A percentile compares a stretch with the other conserved stretches of the same genome.
phyloP scores from a whole-genome alignment of 2,888 invertebrate species.

The Lumbricus terrestris region DNA sequence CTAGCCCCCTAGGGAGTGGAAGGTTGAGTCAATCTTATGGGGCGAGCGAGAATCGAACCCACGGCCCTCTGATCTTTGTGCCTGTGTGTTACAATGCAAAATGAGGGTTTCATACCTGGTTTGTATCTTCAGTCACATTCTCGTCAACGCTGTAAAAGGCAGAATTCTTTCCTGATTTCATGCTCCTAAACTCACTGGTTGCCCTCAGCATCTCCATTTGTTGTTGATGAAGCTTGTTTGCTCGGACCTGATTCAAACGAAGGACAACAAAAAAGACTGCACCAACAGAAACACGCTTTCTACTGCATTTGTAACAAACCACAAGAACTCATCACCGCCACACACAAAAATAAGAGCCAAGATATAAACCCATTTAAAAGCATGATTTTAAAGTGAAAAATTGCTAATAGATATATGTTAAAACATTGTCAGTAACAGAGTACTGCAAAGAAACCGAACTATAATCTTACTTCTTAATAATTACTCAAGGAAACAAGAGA shows the following conservation, averaged over 20 bases:
- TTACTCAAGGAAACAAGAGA: too few relatives aligned
- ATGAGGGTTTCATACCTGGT: background rate
- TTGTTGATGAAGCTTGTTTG: background rate
- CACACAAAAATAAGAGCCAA: background rate
- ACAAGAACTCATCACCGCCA: background rate
- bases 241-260: background rate
- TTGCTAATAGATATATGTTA: too few relatives aligned
- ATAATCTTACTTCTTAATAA: too few relatives aligned
- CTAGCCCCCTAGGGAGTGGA: too few relatives aligned
- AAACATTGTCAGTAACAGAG: too few relatives aligned
- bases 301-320: background rate
- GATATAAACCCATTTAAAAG: too few relatives aligned
- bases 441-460: too few relatives aligned
- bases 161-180: background rate
- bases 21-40: too few relatives aligned
- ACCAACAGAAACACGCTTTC: background rate
- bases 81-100: too few relatives aligned
- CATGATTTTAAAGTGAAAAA: too few relatives aligned
- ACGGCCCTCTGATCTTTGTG: too few relatives aligned
- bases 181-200: background rate
- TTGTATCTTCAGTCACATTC: background rate
- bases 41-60: too few relatives aligned
- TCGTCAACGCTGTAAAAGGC: background rate
- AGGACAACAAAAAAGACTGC: background rate
- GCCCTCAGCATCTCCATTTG: constrained; percentile 8